Conservation (phyloP, 2,113 vertebrate genomes). For the Hyaena hyaena region DNA sequence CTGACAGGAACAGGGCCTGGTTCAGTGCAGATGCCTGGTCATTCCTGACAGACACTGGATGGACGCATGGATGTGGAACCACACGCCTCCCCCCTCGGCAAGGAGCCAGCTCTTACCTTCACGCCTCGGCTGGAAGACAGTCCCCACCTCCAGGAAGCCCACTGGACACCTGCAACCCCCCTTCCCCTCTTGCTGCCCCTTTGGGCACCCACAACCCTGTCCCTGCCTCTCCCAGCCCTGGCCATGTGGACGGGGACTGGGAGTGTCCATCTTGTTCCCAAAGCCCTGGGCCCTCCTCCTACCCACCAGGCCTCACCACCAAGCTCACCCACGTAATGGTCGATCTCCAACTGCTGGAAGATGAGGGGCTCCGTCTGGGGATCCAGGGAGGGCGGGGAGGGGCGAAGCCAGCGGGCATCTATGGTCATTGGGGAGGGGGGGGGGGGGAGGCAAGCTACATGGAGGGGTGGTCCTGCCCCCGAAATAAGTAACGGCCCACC, state of each 20-base stretch:
- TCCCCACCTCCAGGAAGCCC: not conserved
- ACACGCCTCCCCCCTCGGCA: not conserved
- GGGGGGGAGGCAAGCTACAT: rapidly evolving
- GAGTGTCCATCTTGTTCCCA: not conserved
- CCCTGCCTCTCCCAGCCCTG: not conserved
- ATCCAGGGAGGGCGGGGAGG: slow-evolving; percentile 81
- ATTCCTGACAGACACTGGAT: not conserved
- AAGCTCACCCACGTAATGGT: slow-evolving; percentile 92
- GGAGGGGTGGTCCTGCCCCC: rapidly evolving
- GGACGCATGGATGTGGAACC: not conserved
- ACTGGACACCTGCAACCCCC: not conserved
- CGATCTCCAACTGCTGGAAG: slow-evolving; percentile 95
- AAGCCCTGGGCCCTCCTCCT: not conserved
- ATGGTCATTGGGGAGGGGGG: slow-evolving; percentile 80
- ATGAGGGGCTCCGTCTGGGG: slow-evolving; percentile 85
- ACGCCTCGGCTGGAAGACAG: not conserved
- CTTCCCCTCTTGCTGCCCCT: not conserved
- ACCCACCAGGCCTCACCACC: not conserved
- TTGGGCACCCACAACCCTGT: not conserved
- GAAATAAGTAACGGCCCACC: not conserved
- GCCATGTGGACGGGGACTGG: rapidly evolving
- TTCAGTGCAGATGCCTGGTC: rapidly evolving
- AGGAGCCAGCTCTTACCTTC: not conserved
- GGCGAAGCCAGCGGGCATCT: slow-evolving; percentile 91
- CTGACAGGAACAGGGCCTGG: not conserved